Evolutionary conservation across 2,888 invertebrate species (phyloP), one percentile per base, ranked within the genome.

Genomic region (Philhelius pedissequus): DNA sequence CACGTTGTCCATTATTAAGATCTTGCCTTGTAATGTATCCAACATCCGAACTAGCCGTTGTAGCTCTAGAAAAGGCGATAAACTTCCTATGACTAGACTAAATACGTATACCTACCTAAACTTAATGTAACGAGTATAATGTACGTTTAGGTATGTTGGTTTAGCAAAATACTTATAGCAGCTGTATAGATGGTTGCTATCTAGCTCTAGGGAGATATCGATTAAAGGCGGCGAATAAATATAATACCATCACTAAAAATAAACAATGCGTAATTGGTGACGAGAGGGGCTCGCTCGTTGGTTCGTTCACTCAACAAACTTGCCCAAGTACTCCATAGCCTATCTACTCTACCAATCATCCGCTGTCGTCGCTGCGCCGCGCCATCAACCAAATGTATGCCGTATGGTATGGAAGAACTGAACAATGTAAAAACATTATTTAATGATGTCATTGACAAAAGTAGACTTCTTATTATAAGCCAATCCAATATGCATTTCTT

Each of bases 371-470:
- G 38, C n/a, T n/a, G 5, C 38, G 48, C 22, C 13, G 7, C 25
- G 6, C 22, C 18, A 6, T 22, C 45, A 48, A 45, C 8, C 54
- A 20, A 27, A 18, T 25, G 1, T 32, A n/a, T n/a, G n/a, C n/a
- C n/a, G n/a, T n/a, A n/a, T n/a, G n/a, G n/a, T n/a, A 43, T 52
- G 15, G 18, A 74, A 13, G 30, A 40, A 54, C 48, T 48, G 64
- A 73, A 43, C 30, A 43, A 30, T 43, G 32, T 20, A 78, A 64
- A 78, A 71, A 73, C 50, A 73, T 74, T 43, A 43, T 60, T 50
- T 43, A 54, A 74, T 80, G 79, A 74, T 80, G 58, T 80, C 79
- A 79, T 74, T 74, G 58, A 74, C 48, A 73, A 71, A 78, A 66
- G 73, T 78, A 78, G 64, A 73, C 11, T 54, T 45, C 71, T 52